Percentiles rank a stretch among this genome's conserved stretches.
These are phyloP conservation scores for Pteronotus mesoamericanus DNA, from an alignment of 2,797 vertebrate species.

Conservation along the genomic window DNA sequence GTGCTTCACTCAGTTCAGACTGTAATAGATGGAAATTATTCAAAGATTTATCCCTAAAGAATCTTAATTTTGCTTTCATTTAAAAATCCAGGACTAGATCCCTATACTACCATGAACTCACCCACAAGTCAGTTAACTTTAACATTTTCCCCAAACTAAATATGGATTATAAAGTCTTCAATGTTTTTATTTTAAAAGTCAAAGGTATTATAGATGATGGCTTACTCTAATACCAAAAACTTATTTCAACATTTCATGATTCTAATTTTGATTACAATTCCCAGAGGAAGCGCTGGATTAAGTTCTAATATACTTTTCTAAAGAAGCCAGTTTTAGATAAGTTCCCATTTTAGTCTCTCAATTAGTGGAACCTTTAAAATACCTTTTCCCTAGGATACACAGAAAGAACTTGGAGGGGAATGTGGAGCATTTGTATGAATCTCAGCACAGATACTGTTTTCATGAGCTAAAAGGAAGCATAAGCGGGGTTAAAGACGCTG, in stretches of 20 bases:
- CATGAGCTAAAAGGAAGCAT: not conserved
- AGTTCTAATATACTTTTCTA: slow-evolving; percentile 53
- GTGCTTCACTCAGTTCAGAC: not conserved
- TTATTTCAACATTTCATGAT: slow-evolving; percentile 52
- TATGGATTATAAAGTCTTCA: not conserved
- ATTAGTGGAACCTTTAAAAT: slow-evolving; percentile 60
- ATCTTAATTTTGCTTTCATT: slow-evolving; percentile 48
- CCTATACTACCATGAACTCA: not conserved
- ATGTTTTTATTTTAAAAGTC: slow-evolving; percentile 48
- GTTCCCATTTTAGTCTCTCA: slow-evolving; percentile 58
- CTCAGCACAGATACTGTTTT: slow-evolving; percentile 10
- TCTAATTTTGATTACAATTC: slow-evolving; percentile 68
- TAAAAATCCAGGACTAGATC: slow-evolving; percentile 1
- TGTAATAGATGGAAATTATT: not conserved
- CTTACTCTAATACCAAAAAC: slow-evolving; percentile 40
- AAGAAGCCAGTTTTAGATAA: slow-evolving; percentile 56
- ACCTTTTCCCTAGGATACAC: slow-evolving; percentile 39
- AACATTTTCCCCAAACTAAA: slow-evolving; percentile 30
- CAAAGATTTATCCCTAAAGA: not conserved
- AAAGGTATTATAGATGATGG: slow-evolving; percentile 54
- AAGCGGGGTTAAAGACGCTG: slow-evolving; percentile 10
- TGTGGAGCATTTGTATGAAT: not conserved
- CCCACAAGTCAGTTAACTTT: not conserved
- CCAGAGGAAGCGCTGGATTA: slow-evolving; percentile 47
- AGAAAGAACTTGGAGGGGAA: slow-evolving; percentile 28